Percentiles rank a stretch among this genome's conserved stretches.
Conservation (phyloP, 2,888 invertebrate species). For the Leucophora obtusa region DNA sequence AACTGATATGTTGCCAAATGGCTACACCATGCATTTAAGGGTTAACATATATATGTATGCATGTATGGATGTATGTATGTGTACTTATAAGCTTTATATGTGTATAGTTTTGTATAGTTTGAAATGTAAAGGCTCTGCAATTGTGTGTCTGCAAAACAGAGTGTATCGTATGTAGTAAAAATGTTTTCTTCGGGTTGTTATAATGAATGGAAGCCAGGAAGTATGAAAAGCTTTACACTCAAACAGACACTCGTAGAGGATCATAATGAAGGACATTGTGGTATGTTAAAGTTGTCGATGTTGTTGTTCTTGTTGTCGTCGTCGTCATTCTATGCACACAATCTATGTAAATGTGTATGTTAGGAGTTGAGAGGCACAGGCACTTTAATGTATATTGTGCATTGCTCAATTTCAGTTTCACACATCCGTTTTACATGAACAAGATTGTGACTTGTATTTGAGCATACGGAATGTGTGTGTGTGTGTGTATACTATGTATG, state of each 20-base stretch:
- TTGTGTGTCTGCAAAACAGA: constrained; percentile 28
- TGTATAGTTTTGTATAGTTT: background rate
- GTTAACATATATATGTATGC: no score
- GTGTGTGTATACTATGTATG: background rate
- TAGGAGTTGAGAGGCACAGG: constrained; percentile 9
- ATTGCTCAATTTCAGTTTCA: constrained; percentile 78
- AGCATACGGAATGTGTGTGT: no score
- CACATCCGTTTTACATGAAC: constrained; percentile 71
- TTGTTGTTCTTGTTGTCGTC: no score
- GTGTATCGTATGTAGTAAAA: no score
- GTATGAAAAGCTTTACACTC: constrained; percentile 45
- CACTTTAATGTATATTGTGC: constrained; percentile 61
- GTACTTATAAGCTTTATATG: background rate
- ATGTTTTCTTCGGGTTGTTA: constrained; percentile 12
- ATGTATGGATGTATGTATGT: no score
- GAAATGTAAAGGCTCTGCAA: background rate
- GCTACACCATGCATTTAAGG: no score
- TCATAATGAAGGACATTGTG: constrained; percentile 51
- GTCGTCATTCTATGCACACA: constrained; percentile 25
- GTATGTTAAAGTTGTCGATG: constrained; percentile 8
- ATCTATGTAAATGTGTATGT: constrained; percentile 38
- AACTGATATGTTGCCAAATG: no score
- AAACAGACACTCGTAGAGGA: background rate
- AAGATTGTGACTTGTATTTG: constrained; percentile 12
- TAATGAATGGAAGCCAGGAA: constrained; percentile 48